These are phyloP conservation scores for Ormyrus pomaceus DNA, from an alignment of 2,888 invertebrate species.

Conservation along the genomic window DNA sequence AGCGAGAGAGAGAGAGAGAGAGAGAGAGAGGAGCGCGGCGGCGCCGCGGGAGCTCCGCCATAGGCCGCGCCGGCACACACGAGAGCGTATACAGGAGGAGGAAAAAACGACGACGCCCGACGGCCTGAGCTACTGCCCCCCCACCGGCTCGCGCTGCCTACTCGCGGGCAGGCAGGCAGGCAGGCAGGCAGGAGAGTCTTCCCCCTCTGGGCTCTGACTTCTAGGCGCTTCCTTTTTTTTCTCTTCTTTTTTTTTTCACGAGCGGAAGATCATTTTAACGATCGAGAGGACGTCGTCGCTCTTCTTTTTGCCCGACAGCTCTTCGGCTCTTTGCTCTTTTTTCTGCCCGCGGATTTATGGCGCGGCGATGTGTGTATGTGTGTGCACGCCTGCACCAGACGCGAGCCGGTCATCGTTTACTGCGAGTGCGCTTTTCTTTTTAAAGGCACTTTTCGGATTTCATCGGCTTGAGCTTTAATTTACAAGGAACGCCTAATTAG, in stretches of 20 bases:
- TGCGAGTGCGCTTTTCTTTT: too few species aligned
- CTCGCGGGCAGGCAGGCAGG: too few species aligned
- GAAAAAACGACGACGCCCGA: constrained; percentile 52
- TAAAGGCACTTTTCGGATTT: too few species aligned
- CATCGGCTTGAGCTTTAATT: too few species aligned
- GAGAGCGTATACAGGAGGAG: constrained; percentile 40
- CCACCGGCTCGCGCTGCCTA: too few species aligned
- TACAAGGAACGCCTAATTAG: too few species aligned
- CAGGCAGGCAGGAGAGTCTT: too few species aligned
- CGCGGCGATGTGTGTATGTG: neutral
- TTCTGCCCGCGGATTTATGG: constrained; percentile 7
- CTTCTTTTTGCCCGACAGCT: constrained; percentile 15
- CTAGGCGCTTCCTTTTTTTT: neutral
- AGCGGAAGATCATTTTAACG: constrained; percentile 39
- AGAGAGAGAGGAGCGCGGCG: constrained; percentile 49
- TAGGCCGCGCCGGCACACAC: constrained; percentile 28
- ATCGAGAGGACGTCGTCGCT: constrained; percentile 32
- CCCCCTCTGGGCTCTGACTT: neutral
- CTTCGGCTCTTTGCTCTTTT: constrained; percentile 4
- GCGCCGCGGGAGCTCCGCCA: constrained; percentile 43
- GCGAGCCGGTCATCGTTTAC: too few species aligned
- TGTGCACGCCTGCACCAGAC: too few species aligned
- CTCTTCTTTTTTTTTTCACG: constrained; percentile 8
- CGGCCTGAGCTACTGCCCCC: constrained; percentile 10
- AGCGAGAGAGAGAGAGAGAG: constrained; percentile 62